These are phyloP conservation scores for Limnothrissa miodon DNA, from an alignment of 2,113 vertebrate genomes.

Conservation along the genomic window DNA sequence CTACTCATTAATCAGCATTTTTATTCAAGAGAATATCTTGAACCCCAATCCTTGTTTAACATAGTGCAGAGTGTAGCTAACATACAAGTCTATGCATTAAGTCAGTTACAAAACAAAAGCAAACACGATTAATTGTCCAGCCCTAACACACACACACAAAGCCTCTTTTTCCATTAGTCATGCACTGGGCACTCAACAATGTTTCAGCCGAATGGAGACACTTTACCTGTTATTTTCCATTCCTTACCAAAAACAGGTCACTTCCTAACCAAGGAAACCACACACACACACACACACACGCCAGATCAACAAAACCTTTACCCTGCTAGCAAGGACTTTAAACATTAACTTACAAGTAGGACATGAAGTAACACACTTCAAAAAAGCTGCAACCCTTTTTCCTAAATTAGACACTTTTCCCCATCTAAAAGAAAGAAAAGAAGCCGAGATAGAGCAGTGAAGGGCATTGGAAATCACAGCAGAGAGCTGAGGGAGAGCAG, in stretches of 20 bases:
- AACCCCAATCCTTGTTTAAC: no score
- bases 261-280: background rate
- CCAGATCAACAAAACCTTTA: background rate
- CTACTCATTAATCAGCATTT: no score
- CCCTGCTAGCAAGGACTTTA: background rate
- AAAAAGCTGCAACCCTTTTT: background rate
- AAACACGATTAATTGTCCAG: no score
- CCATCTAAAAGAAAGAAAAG: background rate
- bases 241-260: background rate
- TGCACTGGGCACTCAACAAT: background rate
- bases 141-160: background rate
- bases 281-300: background rate
- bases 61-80: no score
- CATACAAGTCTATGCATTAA: no score
- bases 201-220: constrained; percentile 25
- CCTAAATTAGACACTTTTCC: background rate
- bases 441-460: background rate
- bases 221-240: constrained; percentile 28
- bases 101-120: background rate
- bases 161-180: background rate
- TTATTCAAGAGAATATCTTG: no score
- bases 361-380: background rate
- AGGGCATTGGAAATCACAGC: background rate
- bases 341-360: background rate
- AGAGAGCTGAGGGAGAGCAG: background rate